Evolutionary conservation across 2,888 invertebrate species (phyloP).

Genomic region (Pandemis cinnamomeana): DNA sequence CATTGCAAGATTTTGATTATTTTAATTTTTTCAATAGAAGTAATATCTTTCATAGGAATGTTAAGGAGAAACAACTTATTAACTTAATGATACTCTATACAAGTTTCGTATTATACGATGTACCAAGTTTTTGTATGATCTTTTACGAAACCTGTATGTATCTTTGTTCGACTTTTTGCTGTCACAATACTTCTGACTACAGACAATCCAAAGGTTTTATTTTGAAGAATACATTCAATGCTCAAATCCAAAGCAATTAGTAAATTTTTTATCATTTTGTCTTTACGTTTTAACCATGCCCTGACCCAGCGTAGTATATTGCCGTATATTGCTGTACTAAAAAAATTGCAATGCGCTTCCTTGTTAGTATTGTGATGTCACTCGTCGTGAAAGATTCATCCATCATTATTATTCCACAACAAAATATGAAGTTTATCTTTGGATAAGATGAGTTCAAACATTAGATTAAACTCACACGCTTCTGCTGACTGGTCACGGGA

Average conservation of each 20-base stretch:
- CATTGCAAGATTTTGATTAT: slow-evolving; percentile 2
- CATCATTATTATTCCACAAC: no score
- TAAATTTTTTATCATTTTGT: neutral
- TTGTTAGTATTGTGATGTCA: no score
- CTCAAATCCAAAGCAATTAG: neutral
- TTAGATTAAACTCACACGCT: neutral
- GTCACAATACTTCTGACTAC: neutral
- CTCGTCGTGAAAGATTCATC: no score
- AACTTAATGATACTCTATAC: neutral
- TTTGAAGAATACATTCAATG: neutral
- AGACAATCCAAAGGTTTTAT: neutral
- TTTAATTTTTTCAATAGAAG: neutral
- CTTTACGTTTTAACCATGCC: neutral
- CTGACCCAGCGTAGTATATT: no score
- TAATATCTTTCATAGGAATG: slow-evolving; percentile 1
- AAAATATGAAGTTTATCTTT: no score
- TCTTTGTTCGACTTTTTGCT: slow-evolving; percentile 6
- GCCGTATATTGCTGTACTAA: no score
- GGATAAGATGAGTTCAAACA: neutral
- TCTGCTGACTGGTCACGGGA: neutral
- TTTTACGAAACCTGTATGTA: neutral
- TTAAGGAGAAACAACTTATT: neutral
- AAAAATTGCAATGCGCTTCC: no score
- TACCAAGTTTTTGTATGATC: neutral
- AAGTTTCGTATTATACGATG: neutral